phyloP scores from a whole-genome alignment of 2,888 invertebrate species.

The Alloscopus bannaensis region DNA sequence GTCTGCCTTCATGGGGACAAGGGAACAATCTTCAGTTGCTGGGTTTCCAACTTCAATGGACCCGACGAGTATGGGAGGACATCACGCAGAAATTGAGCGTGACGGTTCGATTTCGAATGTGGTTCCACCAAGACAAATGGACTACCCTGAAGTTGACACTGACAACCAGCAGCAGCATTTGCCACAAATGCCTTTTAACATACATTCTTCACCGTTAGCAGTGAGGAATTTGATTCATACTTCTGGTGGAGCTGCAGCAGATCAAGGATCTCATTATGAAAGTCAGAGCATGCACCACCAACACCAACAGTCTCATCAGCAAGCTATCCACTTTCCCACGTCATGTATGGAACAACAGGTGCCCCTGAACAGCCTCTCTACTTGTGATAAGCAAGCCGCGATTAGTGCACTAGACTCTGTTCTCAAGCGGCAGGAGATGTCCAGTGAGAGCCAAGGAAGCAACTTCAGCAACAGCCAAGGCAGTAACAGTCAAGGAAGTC shows the following conservation, averaged over 20 bases:
- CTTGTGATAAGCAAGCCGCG: slow-evolving; percentile 57
- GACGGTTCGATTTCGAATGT: not conserved
- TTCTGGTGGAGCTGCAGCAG: slow-evolving; percentile 22
- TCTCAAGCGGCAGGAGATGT: slow-evolving; percentile 51
- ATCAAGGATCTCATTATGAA: not conserved
- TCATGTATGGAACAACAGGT: slow-evolving; percentile 48
- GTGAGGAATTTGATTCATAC: slow-evolving; percentile 70
- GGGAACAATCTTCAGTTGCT: slow-evolving; percentile 1
- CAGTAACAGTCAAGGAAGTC: not conserved
- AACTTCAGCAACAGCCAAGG: slow-evolving; percentile 11
- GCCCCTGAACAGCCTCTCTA: slow-evolving; percentile 44
- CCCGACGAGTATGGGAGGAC: slow-evolving; percentile 26
- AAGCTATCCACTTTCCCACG: slow-evolving; percentile 10
- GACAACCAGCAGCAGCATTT: slow-evolving; percentile 50
- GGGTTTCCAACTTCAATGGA: slow-evolving; percentile 13
- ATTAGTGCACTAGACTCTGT: slow-evolving; percentile 53
- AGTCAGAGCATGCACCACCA: slow-evolving; percentile 13
- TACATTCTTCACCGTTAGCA: slow-evolving; percentile 72
- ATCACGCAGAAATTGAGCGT: slow-evolving; percentile 31
- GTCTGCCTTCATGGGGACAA: slow-evolving; percentile 68
- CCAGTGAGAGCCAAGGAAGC: not conserved
- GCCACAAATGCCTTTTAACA: slow-evolving; percentile 60
- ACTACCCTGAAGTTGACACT: slow-evolving; percentile 11
- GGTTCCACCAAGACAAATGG: slow-evolving; percentile 6
- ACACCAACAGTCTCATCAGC: slow-evolving; percentile 13